phyloP scores from a whole-genome alignment of 2,113 vertebrate species.

The Thunnus thynnus region DNA sequence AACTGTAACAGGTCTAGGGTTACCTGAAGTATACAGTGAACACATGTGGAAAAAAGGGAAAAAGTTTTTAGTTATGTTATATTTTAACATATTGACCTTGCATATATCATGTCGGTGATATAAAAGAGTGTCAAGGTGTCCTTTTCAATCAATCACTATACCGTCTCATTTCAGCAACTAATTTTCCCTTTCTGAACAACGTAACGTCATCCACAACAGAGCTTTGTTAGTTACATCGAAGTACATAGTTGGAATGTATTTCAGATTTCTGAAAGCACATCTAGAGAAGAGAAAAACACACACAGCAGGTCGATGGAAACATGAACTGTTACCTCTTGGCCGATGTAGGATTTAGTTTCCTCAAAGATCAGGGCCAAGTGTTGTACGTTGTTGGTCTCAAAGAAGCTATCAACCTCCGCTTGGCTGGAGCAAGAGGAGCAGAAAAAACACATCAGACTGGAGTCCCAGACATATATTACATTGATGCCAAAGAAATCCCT shows the following conservation, averaged over 20 bases:
- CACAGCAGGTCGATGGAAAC: neutral
- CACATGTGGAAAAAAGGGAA: neutral
- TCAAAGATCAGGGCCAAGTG: conserved; percentile 94
- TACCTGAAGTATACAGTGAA: conserved; percentile 81
- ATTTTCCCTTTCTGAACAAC: neutral
- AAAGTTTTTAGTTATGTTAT: neutral
- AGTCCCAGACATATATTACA: neutral
- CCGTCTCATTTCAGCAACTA: neutral
- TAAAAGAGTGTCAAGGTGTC: neutral
- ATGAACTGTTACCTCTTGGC: conserved; percentile 89
- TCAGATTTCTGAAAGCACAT: neutral
- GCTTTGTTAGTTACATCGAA: neutral
- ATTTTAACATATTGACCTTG: neutral
- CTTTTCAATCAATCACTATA: neutral
- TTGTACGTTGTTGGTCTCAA: conserved; percentile 85
- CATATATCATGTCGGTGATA: neutral
- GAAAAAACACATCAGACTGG: neutral
- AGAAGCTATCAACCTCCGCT: conserved; percentile 88
- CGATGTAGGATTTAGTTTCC: conserved; percentile 86
- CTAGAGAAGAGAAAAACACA: neutral
- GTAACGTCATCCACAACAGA: neutral
- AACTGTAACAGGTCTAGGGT: conserved; percentile 92
- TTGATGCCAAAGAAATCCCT: neutral
- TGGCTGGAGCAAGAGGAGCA: conserved; percentile 71
- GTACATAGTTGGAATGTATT: neutral